A percentile compares a stretch with the other conserved stretches of the same genome.
Evolutionary conservation across 2,888 invertebrate species (phyloP).

Genomic region (Hyalella azteca): DNA sequence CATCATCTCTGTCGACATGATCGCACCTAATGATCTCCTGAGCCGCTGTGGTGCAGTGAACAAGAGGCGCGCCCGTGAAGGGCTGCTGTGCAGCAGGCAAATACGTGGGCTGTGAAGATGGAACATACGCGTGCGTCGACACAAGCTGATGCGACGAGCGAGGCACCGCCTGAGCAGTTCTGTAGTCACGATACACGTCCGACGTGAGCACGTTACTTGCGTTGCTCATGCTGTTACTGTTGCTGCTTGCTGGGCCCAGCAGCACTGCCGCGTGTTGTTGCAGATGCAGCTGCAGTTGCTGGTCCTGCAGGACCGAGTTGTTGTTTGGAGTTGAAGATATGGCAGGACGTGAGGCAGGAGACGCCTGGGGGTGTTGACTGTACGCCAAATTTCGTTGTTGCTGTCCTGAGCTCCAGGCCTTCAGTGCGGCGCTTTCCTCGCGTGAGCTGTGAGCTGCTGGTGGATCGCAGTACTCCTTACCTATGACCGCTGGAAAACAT

Average conservation of each 20-base stretch:
- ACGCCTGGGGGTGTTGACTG: neutral
- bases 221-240: neutral
- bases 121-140: neutral
- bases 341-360: neutral
- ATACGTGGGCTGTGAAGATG: constrained; percentile 17
- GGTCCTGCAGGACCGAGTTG: constrained; percentile 8
- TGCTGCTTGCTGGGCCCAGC: constrained; percentile 16
- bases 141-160: constrained; percentile 40
- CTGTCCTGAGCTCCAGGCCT: constrained; percentile 48
- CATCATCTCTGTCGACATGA: too few species aligned
- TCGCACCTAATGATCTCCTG: constrained; percentile 23
- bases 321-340: constrained; percentile 7
- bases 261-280: constrained; percentile 11
- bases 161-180: constrained; percentile 54
- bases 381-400: neutral
- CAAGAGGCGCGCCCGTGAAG: neutral
- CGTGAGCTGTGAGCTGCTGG: constrained; percentile 68
- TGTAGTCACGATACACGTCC: constrained; percentile 56
- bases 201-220: constrained; percentile 40
- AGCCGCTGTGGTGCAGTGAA: constrained; percentile 23
- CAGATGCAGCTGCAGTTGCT: neutral
- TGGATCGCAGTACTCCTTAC: constrained; percentile 69
- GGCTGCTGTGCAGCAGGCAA: constrained; percentile 21
- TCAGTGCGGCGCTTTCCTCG: constrained; percentile 56
- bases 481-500: neutral